Percentiles rank a stretch among this genome's conserved stretches.
These are phyloP conservation scores for Epinephelus moara DNA, from an alignment of 2,113 vertebrate species.

Conservation along the genomic window DNA sequence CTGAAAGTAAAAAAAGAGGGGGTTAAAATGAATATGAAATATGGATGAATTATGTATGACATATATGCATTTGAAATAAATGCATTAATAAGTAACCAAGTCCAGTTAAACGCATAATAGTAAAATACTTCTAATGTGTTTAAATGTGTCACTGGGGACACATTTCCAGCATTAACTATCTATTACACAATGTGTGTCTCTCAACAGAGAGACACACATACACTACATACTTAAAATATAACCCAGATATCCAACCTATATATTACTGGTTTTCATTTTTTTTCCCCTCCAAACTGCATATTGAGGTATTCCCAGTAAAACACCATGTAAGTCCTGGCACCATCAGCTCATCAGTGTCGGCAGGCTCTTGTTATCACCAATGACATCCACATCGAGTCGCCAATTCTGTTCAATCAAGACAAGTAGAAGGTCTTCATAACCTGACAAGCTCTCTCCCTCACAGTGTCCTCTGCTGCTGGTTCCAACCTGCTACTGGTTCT, in stretches of 20 bases:
- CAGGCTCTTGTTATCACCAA: conserved; percentile 6
- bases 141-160: background rate
- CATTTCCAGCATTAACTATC: background rate
- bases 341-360: background rate
- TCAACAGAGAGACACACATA: too few species aligned
- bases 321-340: background rate
- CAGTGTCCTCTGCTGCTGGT: background rate
- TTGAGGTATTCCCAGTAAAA: background rate
- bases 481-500: background rate
- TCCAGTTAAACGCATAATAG: background rate
- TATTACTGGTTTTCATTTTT: background rate
- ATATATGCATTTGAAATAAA: background rate
- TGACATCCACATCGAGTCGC: conserved; percentile 1
- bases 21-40: background rate
- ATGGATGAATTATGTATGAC: background rate
- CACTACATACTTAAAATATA: background rate
- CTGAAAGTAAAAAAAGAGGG: conserved; percentile 72
- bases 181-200: background rate
- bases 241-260: background rate
- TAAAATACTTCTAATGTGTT: background rate
- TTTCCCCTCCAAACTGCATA: background rate
- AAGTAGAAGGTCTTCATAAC: background rate
- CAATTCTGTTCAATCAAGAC: background rate
- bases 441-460: background rate
- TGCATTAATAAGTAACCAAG: background rate